These are phyloP conservation scores for Gymnosoma rotundatum DNA, from an alignment of 2,888 invertebrate genomes.

Conservation along the genomic window DNA sequence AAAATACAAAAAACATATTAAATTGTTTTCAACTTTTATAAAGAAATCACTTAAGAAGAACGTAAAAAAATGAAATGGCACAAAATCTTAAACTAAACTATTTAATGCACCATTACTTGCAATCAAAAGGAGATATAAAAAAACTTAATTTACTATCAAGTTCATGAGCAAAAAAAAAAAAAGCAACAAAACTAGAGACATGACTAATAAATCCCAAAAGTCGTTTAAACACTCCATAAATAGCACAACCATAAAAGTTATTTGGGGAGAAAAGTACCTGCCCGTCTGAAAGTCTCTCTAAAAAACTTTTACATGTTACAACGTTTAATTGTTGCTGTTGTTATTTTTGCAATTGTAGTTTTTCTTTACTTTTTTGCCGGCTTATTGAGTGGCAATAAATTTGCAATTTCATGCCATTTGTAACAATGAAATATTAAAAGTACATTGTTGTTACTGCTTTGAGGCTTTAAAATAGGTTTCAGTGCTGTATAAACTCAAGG, in stretches of 20 bases:
- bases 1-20: constrained; percentile 76
- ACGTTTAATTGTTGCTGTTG: not conserved
- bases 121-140: constrained; percentile 25
- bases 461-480: constrained; percentile 12
- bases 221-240: constrained; percentile 33
- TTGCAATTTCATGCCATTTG: constrained; percentile 73
- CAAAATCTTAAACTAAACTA: constrained; percentile 46
- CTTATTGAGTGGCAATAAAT: constrained; percentile 76
- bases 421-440: constrained; percentile 66
- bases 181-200: constrained; percentile 33
- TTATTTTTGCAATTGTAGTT: constrained; percentile 7
- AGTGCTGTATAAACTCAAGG: not conserved
- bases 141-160: constrained; percentile 53
- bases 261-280: constrained; percentile 44
- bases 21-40: not conserved
- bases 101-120: constrained; percentile 47
- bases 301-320: constrained; percentile 14
- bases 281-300: constrained; percentile 11
- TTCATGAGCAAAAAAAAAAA: constrained; percentile 42
- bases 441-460: constrained; percentile 30
- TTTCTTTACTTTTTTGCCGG: constrained; percentile 37
- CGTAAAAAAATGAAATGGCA: constrained; percentile 11
- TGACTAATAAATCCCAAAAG: constrained; percentile 56
- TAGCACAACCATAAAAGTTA: constrained; percentile 30
- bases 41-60: not conserved